These are phyloP conservation scores for Heloderma charlesbogerti DNA, from an alignment of 2,113 vertebrate species.

Conservation along the genomic window DNA sequence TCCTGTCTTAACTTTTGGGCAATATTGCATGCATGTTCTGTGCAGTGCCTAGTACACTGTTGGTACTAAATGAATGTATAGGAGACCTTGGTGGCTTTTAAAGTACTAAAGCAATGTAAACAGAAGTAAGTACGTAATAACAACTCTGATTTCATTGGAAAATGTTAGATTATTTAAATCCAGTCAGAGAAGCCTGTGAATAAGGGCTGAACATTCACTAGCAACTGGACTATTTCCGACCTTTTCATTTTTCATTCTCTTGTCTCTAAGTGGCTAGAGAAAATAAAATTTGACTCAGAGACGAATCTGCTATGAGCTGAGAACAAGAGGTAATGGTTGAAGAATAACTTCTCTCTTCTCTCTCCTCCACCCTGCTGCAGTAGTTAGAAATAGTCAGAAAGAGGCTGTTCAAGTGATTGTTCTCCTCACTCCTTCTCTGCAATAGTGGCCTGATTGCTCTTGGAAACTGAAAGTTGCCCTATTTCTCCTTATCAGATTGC, in stretches of 20 bases:
- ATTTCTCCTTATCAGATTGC: conserved; percentile 14
- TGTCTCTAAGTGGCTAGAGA: conserved; percentile 30
- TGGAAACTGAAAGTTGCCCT: neutral
- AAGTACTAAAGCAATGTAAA: neutral
- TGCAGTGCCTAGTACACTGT: no score
- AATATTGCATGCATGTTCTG: neutral
- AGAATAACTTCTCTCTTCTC: neutral
- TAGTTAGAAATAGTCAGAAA: neutral
- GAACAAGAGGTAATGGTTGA: neutral
- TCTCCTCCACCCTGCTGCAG: no score
- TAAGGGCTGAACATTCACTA: conserved; percentile 38
- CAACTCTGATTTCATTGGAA: neutral
- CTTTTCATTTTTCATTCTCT: conserved; percentile 29
- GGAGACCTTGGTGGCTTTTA: neutral
- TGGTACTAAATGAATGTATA: neutral
- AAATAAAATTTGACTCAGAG: conserved; percentile 32
- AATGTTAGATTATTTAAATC: conserved; percentile 24
- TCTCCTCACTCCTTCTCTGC: neutral
- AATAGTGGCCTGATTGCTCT: conserved; percentile 39
- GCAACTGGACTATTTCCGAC: conserved; percentile 32
- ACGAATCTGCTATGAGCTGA: conserved; percentile 30
- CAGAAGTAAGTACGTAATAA: neutral
- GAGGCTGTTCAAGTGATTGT: conserved; percentile 37
- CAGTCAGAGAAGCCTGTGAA: conserved; percentile 36
- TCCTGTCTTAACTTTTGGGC: neutral